phyloP scores from a whole-genome alignment of 1,140 invertebrate genomes.

The Polyergus mexicanus region DNA sequence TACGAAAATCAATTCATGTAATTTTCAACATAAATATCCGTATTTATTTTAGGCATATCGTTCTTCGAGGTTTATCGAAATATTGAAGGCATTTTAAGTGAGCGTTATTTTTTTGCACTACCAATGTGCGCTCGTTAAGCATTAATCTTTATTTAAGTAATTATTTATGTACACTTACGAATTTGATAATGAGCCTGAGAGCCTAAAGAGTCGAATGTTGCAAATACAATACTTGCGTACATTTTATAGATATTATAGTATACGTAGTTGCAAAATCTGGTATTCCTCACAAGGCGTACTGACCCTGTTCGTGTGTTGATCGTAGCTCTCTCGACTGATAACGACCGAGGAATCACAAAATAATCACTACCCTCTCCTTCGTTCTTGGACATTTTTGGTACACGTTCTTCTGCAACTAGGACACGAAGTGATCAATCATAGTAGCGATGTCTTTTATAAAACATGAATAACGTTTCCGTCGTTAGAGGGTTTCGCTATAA shows the following conservation, averaged over 20 bases:
- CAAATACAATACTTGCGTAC: neutral
- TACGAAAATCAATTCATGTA: neutral
- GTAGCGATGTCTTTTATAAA: no score
- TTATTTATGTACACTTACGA: neutral
- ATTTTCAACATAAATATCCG: neutral
- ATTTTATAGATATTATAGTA: no score
- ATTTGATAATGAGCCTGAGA: neutral
- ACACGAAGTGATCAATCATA: no score
- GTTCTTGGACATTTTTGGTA: no score
- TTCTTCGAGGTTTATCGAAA: constrained; percentile 42
- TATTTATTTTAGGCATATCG: neutral
- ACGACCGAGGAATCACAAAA: neutral
- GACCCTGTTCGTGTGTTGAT: neutral
- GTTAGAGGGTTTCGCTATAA: no score
- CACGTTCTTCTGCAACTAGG: no score
- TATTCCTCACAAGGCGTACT: neutral
- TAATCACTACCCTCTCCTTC: no score
- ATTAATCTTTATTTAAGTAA: constrained; percentile 52
- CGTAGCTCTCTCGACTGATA: constrained; percentile 30
- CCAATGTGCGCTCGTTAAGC: neutral
- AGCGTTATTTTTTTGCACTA: neutral
- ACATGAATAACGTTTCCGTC: no score
- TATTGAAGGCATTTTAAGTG: neutral
- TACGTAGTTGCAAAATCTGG: neutral
- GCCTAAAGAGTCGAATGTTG: neutral